Base-by-base conservation (phyloP, 2,888 invertebrate species). In the Hetaerina titia region DNA sequence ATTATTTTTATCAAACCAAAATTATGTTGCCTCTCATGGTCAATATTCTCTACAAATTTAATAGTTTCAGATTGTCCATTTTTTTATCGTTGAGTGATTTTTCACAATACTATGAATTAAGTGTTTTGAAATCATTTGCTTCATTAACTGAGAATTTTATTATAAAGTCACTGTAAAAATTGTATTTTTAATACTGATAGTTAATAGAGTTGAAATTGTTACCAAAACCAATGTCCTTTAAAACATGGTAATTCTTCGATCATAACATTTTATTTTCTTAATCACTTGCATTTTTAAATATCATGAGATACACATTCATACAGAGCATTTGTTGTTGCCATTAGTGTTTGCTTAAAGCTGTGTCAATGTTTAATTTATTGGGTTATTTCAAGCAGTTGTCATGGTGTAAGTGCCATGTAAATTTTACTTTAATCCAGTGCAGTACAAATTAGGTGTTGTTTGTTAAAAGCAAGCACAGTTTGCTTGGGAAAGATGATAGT, bases 361-460 rank as follows among this genome's bases (percentile, higher is more conserved):
- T 95, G 57, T 95, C 89, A 95, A 95, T 89, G 89, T 95, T 89
- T 88, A 63, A 95, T 95, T 95, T 89, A 89, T 89, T 95, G 88
- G 92, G 92, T 92, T 92, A 92, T 92, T 92, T 92, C 69, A 92
- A 74, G 92, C 92, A 92, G 92, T 92, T 92, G 17, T 92, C 92
- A 92, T 56, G 69, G 69, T 74, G 92, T 92, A 69, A 69, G 92
- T 92, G n/a, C 69, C 64, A 92, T 92, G 92, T 92, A 92, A 64
- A 95, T 89, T 95, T 95, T 88, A 95, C 89, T 95, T 95, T 89
- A 89, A 95, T 95, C 88, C 94, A 95, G 94, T 88, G 94, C 94
- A 95, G 94, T 95, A 95, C 94, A 95, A 95, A 95, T 95, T 89
- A 95, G 88, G 45, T 88, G 89, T 95, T 88, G 88, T 89, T 88